A percentile compares a stretch with the other conserved stretches of the same genome.
Evolutionary conservation across 2,888 invertebrate species (phyloP).

Genomic region (Leptinotarsa peninsularis): DNA sequence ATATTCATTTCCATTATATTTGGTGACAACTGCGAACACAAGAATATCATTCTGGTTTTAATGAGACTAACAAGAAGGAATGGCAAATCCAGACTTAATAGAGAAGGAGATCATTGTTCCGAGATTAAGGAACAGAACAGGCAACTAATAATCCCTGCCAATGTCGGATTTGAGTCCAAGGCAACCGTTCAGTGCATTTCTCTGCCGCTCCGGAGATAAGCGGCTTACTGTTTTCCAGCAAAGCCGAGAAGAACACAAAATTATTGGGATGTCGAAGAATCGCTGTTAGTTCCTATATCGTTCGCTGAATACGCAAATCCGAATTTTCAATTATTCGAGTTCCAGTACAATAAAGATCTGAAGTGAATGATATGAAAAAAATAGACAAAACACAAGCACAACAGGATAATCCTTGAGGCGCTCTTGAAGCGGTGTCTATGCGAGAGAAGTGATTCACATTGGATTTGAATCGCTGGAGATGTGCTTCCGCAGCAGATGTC

Average conservation of each 20-base stretch:
- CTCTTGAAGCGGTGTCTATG: too few species aligned
- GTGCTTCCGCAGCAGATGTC: too few species aligned
- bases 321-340: neutral
- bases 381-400: too few species aligned
- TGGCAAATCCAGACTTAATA: constrained; percentile 43
- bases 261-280: constrained; percentile 33
- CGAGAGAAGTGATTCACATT: too few species aligned
- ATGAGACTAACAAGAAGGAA: constrained; percentile 49
- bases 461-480: too few species aligned
- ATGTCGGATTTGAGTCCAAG: constrained; percentile 56
- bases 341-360: too few species aligned
- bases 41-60: constrained; percentile 30
- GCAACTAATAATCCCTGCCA: constrained; percentile 61
- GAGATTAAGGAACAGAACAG: constrained; percentile 50
- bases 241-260: constrained; percentile 45
- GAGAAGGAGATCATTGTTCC: constrained; percentile 40
- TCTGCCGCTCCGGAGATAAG: constrained; percentile 45
- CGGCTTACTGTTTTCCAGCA: constrained; percentile 44
- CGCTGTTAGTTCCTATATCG: constrained; percentile 16
- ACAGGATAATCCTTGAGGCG: too few species aligned
- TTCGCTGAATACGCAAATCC: constrained; percentile 6
- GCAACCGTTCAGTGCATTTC: constrained; percentile 53
- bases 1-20: too few species aligned
- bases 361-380: too few species aligned
- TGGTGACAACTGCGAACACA: neutral